phyloP scores from a whole-genome alignment of 2,113 vertebrate genomes.

The Petroica traversi region DNA sequence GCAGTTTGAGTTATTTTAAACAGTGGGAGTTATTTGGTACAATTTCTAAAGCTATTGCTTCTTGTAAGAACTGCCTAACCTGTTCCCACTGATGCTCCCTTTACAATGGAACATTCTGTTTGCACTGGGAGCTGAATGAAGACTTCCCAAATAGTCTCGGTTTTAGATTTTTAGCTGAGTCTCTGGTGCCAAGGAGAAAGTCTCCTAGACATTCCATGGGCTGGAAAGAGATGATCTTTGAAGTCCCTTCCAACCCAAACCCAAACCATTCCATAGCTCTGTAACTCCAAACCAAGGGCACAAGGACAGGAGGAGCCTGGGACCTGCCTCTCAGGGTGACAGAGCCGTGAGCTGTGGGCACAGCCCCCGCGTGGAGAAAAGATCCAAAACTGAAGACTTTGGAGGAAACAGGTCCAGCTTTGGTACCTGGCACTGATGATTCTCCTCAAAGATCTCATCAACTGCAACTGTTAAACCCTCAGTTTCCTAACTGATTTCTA shows the following conservation, averaged over 20 bases:
- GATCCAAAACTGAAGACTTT: not conserved
- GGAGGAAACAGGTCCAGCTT: not conserved
- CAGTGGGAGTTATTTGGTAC: not conserved
- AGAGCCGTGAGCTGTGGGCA: not conserved
- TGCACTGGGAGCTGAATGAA: not conserved
- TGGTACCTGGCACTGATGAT: not conserved
- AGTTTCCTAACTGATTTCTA: not conserved
- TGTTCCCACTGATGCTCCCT: not conserved
- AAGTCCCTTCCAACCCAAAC: not conserved
- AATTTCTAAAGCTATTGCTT: not conserved
- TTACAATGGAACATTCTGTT: not conserved
- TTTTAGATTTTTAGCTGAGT: not conserved
- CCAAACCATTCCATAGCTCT: not conserved
- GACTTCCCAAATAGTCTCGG: not conserved
- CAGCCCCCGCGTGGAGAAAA: constrained; percentile 10
- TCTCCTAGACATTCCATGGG: not conserved
- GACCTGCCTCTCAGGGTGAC: not conserved
- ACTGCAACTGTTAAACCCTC: not conserved
- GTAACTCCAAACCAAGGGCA: not conserved
- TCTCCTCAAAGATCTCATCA: not conserved
- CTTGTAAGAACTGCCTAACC: not conserved
- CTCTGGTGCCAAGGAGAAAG: not conserved
- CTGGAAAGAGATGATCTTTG: not conserved
- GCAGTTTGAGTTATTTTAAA: not conserved
- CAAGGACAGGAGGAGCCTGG: not conserved